Evolutionary conservation across 2,113 vertebrate genomes (phyloP), one percentile per base, ranked within the genome.

Genomic region (Oreamnos americanus): DNA sequence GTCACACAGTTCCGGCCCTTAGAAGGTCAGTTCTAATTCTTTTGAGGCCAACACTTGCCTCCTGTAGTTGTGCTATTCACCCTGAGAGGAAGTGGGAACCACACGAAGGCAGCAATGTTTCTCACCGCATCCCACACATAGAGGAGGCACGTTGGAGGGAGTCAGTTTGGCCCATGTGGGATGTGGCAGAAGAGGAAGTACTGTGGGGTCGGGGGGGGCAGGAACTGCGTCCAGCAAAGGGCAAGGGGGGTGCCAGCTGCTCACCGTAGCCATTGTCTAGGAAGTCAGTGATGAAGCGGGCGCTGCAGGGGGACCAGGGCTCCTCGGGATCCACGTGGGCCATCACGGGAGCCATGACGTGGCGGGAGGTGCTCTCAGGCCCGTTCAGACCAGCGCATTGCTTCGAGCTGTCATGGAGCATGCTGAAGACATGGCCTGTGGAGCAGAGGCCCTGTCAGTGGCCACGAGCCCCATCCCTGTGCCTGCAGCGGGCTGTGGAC

Each of bases 301-400:
- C 94, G 0, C 99, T 99, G 97, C 99, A 99, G 0, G 98, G 98
- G 2, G 99, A 99, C 99, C 99, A 99, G 93, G 98, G 98, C 95
- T 99, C 98, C 0, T 99, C 98, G 0, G 99, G 98, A 15, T 99
- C 98, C 67, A 99, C 98, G 0, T 98, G 98, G 28, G 98, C 98
- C 97, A 99, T 99, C 10, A 99, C 98, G 0, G 99, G 98, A 0
- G 99, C 99, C 99, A 99, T 99, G 91, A 99, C 93, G 0, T 97
- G 98, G 39, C 97, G 98, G 10, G 97, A 39, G 43, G 90, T 84
- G 13, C 98, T 96, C 2, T 85, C 39, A 0, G 1, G 97, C 5
- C 96, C 19, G 13, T 99, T 99, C 67, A 98, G 87, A 55, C 95
- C 95, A 1, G 5, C 33, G 9, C 99, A 99, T 0, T 91, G 94